Evolutionary conservation across 2,113 vertebrate species (phyloP), one percentile per base, ranked within the genome.

Genomic region (Daubentonia madagascariensis): DNA sequence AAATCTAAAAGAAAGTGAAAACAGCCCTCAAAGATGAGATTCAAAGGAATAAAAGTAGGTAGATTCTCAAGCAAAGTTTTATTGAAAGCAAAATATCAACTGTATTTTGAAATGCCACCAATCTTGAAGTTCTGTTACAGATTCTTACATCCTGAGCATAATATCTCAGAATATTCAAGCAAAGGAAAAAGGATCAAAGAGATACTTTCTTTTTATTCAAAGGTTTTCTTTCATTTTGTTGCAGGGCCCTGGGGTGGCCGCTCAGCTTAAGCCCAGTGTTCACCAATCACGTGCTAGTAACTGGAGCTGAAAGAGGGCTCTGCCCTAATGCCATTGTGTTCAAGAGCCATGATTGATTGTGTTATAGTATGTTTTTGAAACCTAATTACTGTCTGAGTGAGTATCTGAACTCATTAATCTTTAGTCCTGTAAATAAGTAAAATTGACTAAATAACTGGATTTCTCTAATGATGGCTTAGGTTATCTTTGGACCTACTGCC

Each of bases 371-470:
- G 99, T 99, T 99, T 99, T 99, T 99, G 99, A 99, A 99, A 99
- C 99, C 99, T 99, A 99, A 99, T 99, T 99, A 99, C 99, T 99
- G 99, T 99, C 99, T 99, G 98, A 97, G 97, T 99, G 98, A 98
- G 99, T 99, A 99, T 99, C 98, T 99, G 99, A 98, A 98, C 99
- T 99, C 99, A 99, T 99, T 99, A 99, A 99, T 99, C 99, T 99
- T 99, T 97, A 93, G 98, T 98, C 98, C 99, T 99, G 99, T 99
- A 99, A 99, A 99, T 99, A 99, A 99, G 99, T 99, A 99, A 99
- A 99, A 99, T 99, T 99, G 99, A 99, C 99, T 99, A 99, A 99
- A 99, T 99, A 99, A 99, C 99, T 99, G 99, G 98, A 99, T 99
- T 99, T 99, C 99, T 99, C 99, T 99, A 99, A 99, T 99, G 99